phyloP scores from a whole-genome alignment of 1,140 invertebrate species.

The Schlechtendalia chinensis region DNA sequence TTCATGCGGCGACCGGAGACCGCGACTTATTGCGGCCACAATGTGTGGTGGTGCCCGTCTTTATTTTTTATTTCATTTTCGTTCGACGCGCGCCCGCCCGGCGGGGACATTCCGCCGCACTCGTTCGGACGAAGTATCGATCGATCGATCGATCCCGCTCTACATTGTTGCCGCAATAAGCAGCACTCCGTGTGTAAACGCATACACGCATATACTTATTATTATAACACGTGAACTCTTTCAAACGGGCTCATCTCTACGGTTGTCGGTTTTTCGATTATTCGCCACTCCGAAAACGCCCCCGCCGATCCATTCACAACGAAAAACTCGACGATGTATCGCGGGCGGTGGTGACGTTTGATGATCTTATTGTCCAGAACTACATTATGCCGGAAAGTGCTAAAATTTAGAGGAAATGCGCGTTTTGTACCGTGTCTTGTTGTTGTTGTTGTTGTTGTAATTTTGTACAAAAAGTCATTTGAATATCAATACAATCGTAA shows the following conservation, averaged over 20 bases:
- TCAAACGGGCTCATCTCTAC: not conserved
- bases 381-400: not conserved
- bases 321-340: not conserved
- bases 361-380: not conserved
- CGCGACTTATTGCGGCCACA: constrained; percentile 33
- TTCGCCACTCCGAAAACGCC: constrained; percentile 15
- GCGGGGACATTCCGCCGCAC: constrained; percentile 35
- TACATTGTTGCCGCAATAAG: constrained; percentile 22
- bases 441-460: not conserved
- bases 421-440: not conserved
- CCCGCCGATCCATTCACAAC: constrained; percentile 10
- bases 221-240: constrained; percentile 37
- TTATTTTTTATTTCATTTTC: constrained; percentile 22
- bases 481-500: too few species aligned
- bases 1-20: constrained; percentile 18
- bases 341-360: not conserved
- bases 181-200: not conserved
- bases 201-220: not conserved
- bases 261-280: constrained; percentile 22
- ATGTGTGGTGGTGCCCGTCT: constrained; percentile 19
- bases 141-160: constrained; percentile 17
- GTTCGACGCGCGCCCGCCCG: not conserved
- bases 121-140: constrained; percentile 18
- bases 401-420: not conserved
- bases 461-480: not conserved